Evolutionary conservation across 2,113 vertebrate genomes (phyloP).

Genomic region (Lutjanus erythropterus): DNA sequence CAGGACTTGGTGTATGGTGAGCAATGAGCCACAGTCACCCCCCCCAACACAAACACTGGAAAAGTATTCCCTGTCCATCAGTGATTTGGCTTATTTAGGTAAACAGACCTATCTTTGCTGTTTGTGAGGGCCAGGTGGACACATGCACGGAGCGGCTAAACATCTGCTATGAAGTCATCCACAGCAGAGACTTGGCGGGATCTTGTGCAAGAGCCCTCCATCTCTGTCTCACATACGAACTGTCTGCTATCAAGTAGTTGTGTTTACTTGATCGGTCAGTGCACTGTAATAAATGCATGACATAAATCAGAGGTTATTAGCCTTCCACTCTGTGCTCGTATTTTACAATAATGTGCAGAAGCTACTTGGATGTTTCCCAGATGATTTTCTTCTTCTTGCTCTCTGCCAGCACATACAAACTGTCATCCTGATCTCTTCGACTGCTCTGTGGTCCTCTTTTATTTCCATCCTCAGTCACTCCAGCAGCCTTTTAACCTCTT

Average conservation of each 20-base stretch:
- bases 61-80: conserved; percentile 31
- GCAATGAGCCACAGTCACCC: background rate
- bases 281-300: conserved; percentile 44
- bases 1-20: conserved; percentile 1
- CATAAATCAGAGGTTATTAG: conserved; percentile 48
- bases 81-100: conserved; percentile 52
- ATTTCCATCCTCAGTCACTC: conserved; percentile 23
- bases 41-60: background rate
- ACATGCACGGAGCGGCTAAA: conserved; percentile 24
- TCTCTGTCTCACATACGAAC: conserved; percentile 23
- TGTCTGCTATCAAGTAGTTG: conserved; percentile 32
- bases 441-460: conserved; percentile 23
- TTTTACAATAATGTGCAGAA: conserved; percentile 39
- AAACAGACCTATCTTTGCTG: conserved; percentile 47
- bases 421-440: conserved; percentile 26
- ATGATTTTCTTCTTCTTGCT: conserved; percentile 36
- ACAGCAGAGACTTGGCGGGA: conserved; percentile 42
- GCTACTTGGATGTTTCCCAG: conserved; percentile 44
- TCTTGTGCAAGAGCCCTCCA: conserved; percentile 31
- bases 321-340: conserved; percentile 39
- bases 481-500: conserved; percentile 36
- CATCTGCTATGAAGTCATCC: conserved; percentile 74
- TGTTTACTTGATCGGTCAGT: conserved; percentile 49
- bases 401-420: conserved; percentile 31
- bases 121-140: conserved; percentile 56